A percentile compares a stretch with the other conserved stretches of the same genome.
phyloP scores from a whole-genome alignment of 2,797 vertebrate species.

The Sebastes iracundus region DNA sequence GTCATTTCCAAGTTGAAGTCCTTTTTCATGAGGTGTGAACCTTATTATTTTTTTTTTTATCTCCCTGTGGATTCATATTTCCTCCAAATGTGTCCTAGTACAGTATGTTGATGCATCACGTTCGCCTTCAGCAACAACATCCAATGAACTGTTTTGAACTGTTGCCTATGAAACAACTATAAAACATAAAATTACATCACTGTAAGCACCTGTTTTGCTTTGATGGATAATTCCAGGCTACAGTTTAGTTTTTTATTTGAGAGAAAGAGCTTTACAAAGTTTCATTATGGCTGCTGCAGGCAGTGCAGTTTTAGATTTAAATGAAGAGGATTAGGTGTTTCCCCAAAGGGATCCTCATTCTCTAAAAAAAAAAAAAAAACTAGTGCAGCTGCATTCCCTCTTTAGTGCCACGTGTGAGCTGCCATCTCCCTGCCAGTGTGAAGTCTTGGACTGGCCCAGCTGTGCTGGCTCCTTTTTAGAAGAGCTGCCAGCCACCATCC shows the following conservation, averaged over 20 bases:
- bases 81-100: background rate
- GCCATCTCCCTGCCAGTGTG: constrained; percentile 35
- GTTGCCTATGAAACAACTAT: constrained; percentile 26
- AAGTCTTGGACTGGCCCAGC: constrained; percentile 11
- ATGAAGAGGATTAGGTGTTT: constrained; percentile 57
- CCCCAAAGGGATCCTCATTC: constrained; percentile 47
- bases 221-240: constrained; percentile 33
- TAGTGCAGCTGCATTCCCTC: constrained; percentile 40
- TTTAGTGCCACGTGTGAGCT: constrained; percentile 41
- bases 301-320: constrained; percentile 49
- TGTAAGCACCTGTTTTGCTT: constrained; percentile 51
- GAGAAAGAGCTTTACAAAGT: constrained; percentile 11
- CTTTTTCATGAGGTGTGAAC: background rate
- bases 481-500: constrained; percentile 26
- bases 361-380: constrained; percentile 11
- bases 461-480: constrained; percentile 10
- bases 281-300: constrained; percentile 45
- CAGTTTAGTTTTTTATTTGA: constrained; percentile 29
- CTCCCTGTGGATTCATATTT: background rate
- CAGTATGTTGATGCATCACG: background rate
- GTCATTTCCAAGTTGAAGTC: background rate
- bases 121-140: constrained; percentile 17
- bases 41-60: background rate
- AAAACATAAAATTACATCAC: constrained; percentile 41
- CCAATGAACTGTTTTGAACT: constrained; percentile 5